Evolutionary conservation across 2,888 invertebrate genomes (phyloP).

Genomic region (Leptogaster cylindrica): DNA sequence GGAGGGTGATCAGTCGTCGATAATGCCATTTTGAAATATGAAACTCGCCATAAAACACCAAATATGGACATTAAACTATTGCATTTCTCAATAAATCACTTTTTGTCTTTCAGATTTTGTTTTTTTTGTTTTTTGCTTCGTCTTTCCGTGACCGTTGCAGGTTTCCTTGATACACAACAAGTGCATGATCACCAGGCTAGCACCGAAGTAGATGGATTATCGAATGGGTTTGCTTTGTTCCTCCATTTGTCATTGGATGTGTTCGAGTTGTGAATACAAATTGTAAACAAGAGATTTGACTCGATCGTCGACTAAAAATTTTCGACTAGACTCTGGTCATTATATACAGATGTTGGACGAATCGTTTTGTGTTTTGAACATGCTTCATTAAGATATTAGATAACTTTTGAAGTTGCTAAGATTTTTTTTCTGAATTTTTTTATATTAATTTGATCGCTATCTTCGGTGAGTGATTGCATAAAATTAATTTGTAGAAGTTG

Average conservation of each 20-base stretch:
- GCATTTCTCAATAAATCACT: constrained; percentile 47
- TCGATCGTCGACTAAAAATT: constrained; percentile 12
- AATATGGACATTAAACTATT: constrained; percentile 47
- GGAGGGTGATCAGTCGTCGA: constrained; percentile 13
- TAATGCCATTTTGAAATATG: constrained; percentile 44
- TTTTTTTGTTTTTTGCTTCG: no score
- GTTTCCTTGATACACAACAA: constrained; percentile 37
- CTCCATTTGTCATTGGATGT: constrained; percentile 38
- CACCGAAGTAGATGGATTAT: constrained; percentile 25
- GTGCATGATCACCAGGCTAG: constrained; percentile 23
- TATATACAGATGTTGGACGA: background rate
- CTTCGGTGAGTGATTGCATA: constrained; percentile 7
- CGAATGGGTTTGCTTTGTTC: constrained; percentile 20
- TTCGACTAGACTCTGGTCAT: background rate
- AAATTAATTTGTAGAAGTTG: constrained; percentile 6
- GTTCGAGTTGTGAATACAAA: constrained; percentile 41
- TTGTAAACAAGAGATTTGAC: constrained; percentile 24
- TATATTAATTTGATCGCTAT: constrained; percentile 19
- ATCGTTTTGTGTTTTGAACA: background rate
- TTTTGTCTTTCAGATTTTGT: constrained; percentile 37
- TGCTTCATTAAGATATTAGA: constrained; percentile 35
- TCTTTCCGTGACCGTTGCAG: constrained; percentile 9
- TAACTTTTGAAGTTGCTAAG: constrained; percentile 17
- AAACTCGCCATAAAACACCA: constrained; percentile 46
- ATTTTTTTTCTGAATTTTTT: constrained; percentile 12